Evolutionary conservation across 2,888 invertebrate genomes (phyloP).

Genomic region (Myopa testacea): DNA sequence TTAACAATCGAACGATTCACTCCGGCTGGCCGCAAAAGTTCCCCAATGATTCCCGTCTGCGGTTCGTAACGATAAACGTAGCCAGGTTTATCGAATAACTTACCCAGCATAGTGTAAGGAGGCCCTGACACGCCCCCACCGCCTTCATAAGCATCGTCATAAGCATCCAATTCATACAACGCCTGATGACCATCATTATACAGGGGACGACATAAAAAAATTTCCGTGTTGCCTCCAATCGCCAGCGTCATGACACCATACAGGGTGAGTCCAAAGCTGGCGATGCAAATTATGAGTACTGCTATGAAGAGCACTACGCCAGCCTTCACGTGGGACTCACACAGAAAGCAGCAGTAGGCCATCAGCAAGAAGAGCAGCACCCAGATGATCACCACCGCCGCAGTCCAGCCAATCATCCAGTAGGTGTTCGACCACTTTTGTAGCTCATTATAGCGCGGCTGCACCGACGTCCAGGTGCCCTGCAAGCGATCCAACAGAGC

Average conservation of each 20-base stretch:
- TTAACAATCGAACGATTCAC: conserved; percentile 65
- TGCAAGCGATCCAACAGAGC: conserved; percentile 61
- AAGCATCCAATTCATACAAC: conserved; percentile 38
- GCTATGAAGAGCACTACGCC: conserved; percentile 63
- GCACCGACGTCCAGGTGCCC: conserved; percentile 60
- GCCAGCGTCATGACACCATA: conserved; percentile 64
- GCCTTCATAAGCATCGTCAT: conserved; percentile 6
- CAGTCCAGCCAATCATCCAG: conserved; percentile 65
- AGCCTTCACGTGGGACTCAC: conserved; percentile 64
- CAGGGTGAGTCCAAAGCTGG: conserved; percentile 63
- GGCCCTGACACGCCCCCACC: conserved; percentile 45
- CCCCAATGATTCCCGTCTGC: conserved; percentile 65
- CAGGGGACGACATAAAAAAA: conserved; percentile 78
- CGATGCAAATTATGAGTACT: conserved; percentile 62
- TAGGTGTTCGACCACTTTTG: conserved; percentile 62
- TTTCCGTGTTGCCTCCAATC: conserved; percentile 67
- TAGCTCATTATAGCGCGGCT: conserved; percentile 61
- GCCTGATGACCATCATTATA: conserved; percentile 69
- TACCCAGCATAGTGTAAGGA: conserved; percentile 74
- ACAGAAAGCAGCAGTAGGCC: conserved; percentile 66
- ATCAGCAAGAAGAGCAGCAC: conserved; percentile 64
- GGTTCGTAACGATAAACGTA: conserved; percentile 71
- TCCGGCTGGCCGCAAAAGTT: conserved; percentile 63
- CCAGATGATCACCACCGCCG: conserved; percentile 63
- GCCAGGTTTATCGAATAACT: conserved; percentile 77